These are phyloP conservation scores for Synanthedon tipuliformis DNA, from an alignment of 2,888 invertebrate species.

Conservation along the genomic window DNA sequence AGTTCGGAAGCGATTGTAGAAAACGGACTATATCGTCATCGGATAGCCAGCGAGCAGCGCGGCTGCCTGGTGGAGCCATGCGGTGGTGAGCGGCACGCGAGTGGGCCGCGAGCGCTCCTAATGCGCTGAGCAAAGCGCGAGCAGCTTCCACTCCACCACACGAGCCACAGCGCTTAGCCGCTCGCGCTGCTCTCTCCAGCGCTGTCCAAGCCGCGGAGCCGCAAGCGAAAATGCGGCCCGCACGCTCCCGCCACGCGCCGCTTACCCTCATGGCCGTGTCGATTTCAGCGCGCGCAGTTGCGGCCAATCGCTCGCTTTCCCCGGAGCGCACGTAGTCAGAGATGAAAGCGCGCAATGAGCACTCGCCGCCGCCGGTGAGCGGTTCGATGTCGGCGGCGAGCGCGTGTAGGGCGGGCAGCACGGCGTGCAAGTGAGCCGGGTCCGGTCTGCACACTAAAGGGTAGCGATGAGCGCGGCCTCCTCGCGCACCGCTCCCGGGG, in stretches of 20 bases:
- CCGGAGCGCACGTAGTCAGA: conserved; percentile 88
- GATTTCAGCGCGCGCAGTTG: conserved; percentile 26
- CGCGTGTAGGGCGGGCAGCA: conserved; percentile 84
- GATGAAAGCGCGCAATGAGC: conserved; percentile 85
- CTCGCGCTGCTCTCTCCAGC: conserved; percentile 13
- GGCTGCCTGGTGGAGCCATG: conserved; percentile 16
- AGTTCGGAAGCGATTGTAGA: conserved; percentile 76
- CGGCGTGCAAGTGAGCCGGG: conserved; percentile 79
- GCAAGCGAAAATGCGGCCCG: conserved; percentile 51
- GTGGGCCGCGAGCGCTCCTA: conserved; percentile 23
- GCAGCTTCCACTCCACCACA: conserved; percentile 23
- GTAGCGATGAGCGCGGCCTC: conserved; percentile 34
- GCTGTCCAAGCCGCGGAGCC: conserved; percentile 31
- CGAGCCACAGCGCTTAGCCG: conserved; percentile 26
- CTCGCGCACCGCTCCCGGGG: conserved; percentile 9
- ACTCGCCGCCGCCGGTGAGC: conserved; percentile 62
- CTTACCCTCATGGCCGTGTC: conserved; percentile 75
- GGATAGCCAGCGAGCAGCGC: conserved; percentile 76
- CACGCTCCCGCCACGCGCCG: conserved; percentile 83
- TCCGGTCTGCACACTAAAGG: conserved; percentile 76
- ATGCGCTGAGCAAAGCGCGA: conserved; percentile 19
- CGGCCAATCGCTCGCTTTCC: conserved; percentile 77
- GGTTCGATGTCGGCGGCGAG: conserved; percentile 88
- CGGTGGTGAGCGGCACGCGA: conserved; percentile 16
- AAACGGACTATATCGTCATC: conserved; percentile 96